Evolutionary conservation across 2,113 vertebrate genomes (phyloP).

Genomic region (Coracopsis vasa): DNA sequence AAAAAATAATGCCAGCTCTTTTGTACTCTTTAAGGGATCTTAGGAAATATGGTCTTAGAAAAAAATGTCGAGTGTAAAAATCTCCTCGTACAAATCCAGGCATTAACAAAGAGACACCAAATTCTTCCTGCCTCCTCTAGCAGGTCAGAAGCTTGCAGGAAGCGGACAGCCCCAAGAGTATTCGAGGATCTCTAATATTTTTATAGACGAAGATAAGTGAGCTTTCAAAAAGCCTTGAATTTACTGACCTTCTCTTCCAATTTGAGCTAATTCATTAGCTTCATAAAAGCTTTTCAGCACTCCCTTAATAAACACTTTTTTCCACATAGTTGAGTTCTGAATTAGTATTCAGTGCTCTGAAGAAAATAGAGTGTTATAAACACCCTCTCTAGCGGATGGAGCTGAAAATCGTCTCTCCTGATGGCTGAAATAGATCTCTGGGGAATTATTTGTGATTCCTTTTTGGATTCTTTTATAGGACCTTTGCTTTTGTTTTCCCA

Average conservation of each 20-base stretch:
- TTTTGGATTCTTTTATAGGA: not conserved
- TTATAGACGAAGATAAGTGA: not conserved
- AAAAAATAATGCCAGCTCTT: not conserved
- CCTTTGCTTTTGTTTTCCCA: not conserved
- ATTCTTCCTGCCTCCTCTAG: not conserved
- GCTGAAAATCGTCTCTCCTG: not conserved
- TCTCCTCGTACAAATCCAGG: not conserved
- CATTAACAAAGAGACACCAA: not conserved
- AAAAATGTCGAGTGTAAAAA: not conserved
- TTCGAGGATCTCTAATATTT: not conserved
- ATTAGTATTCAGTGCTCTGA: constrained; percentile 18
- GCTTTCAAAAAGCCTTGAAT: constrained; percentile 7
- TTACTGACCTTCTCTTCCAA: constrained; percentile 35
- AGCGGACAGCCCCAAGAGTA: not conserved
- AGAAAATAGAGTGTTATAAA: not conserved
- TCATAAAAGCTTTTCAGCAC: not conserved
- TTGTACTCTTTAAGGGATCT: not conserved
- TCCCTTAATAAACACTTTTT: constrained; percentile 42
- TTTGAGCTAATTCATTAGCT: constrained; percentile 45
- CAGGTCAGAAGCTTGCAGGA: not conserved
- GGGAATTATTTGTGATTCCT: not conserved
- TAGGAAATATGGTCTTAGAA: not conserved
- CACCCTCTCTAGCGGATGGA: not conserved
- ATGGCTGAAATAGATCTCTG: not conserved
- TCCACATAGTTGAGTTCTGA: constrained; percentile 6